A percentile compares a stretch with the other conserved stretches of the same genome.
Conservation (phyloP, 2,888 invertebrate genomes). For the Pyrrhia umbra region DNA sequence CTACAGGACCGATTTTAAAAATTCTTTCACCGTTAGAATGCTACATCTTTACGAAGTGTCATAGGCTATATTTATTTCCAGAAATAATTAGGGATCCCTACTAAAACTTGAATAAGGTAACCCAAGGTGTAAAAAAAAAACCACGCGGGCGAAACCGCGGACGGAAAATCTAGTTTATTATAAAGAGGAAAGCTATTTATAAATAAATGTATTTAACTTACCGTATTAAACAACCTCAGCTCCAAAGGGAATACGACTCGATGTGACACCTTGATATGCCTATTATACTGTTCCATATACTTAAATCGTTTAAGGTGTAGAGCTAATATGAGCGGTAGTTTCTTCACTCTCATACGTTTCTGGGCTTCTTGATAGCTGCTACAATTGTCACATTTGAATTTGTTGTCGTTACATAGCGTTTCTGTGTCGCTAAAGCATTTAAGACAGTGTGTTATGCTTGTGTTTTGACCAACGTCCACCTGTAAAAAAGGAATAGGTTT, state of each 20-base stretch:
- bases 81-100: too few species aligned
- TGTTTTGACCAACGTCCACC: constrained; percentile 99
- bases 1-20: too few species aligned
- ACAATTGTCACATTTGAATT: constrained; percentile 99
- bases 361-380: constrained; percentile 99
- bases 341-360: constrained; percentile 99
- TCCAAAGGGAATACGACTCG: constrained; percentile 99
- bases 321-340: constrained; percentile 98
- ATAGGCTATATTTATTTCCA: too few species aligned
- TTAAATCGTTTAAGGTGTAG: constrained; percentile 99
- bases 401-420: constrained; percentile 99
- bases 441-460: constrained; percentile 99
- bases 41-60: too few species aligned
- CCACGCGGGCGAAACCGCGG: too few species aligned
- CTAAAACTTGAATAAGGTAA: too few species aligned
- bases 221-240: constrained; percentile 98
- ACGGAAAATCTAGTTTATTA: neutral
- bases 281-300: constrained; percentile 99
- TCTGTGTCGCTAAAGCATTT: constrained; percentile 99
- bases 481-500: constrained; percentile 87
- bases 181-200: neutral
- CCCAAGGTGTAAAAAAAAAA: too few species aligned
- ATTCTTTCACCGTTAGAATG: too few species aligned
- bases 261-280: constrained; percentile 99
- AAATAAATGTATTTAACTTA: constrained; percentile 86